Conservation (phyloP, 2,797 vertebrate genomes). For the Poecilia gillii region DNA sequence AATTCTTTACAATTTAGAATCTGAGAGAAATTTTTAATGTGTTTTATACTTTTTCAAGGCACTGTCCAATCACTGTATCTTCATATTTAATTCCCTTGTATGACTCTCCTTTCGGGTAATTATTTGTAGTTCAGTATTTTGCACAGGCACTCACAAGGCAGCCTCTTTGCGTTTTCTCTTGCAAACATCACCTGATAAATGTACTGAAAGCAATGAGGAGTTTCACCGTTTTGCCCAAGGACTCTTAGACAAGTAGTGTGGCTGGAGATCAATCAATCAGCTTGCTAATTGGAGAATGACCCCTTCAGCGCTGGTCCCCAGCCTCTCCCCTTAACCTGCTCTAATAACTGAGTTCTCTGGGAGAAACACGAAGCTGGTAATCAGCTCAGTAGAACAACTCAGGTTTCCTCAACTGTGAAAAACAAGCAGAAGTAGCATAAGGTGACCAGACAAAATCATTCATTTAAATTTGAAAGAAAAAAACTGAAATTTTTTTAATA, state of each 20-base stretch:
- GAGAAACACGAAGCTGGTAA: neutral
- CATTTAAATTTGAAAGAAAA: neutral
- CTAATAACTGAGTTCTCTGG: neutral
- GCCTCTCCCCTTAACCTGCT: neutral
- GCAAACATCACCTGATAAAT: neutral
- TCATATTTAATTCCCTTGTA: neutral
- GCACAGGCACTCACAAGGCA: neutral
- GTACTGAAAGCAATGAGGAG: neutral
- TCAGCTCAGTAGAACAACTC: neutral
- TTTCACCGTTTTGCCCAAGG: neutral
- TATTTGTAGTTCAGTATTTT: neutral
- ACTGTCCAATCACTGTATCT: neutral
- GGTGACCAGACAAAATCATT: neutral
- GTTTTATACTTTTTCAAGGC: neutral
- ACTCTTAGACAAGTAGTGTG: neutral
- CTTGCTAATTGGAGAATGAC: slow-evolving; percentile 3
- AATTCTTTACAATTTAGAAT: neutral
- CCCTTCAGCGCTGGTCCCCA: neutral
- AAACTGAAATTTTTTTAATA: fast-evolving
- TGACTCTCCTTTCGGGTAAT: neutral
- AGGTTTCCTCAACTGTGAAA: neutral
- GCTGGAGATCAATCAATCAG: neutral
- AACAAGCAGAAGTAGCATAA: neutral
- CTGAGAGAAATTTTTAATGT: neutral
- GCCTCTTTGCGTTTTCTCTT: neutral